phyloP scores from a whole-genome alignment of 2,113 vertebrate species.

The Meleagris gallopavo region DNA sequence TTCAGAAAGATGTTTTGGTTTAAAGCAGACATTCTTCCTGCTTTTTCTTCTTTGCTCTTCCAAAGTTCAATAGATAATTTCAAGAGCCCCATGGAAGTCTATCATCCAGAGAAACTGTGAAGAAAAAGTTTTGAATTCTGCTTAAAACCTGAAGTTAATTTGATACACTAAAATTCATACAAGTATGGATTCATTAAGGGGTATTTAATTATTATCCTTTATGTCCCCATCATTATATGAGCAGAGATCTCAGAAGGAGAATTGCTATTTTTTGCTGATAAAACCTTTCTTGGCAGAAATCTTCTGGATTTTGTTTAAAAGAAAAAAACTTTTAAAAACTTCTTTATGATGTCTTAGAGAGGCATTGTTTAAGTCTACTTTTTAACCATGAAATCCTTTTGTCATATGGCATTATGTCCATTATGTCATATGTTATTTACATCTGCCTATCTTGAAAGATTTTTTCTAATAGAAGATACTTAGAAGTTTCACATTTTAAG shows the following conservation, averaged over 20 bases:
- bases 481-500: slow-evolving; percentile 52
- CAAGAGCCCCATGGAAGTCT: slow-evolving; percentile 34
- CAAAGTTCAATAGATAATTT: background rate
- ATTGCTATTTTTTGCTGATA: slow-evolving; percentile 73
- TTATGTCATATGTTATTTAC: slow-evolving; percentile 81
- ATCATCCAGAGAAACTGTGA: background rate
- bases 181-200: slow-evolving; percentile 14
- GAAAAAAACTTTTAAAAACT: slow-evolving; percentile 54
- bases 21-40: background rate
- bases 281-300: slow-evolving; percentile 60
- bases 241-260: slow-evolving; percentile 52
- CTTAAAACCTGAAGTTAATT: slow-evolving; percentile 17
- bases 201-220: slow-evolving; percentile 41
- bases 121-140: slow-evolving; percentile 22
- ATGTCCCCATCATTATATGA: slow-evolving; percentile 32
- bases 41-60: slow-evolving; percentile 1
- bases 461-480: slow-evolving; percentile 71
- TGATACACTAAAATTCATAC: background rate
- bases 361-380: slow-evolving; percentile 66
- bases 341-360: slow-evolving; percentile 76
- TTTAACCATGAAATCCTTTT: slow-evolving; percentile 70
- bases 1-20: slow-evolving; percentile 18
- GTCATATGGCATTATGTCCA: slow-evolving; percentile 83
- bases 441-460: slow-evolving; percentile 73
- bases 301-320: slow-evolving; percentile 66